Percentiles rank a stretch among this genome's conserved stretches.
Conservation (phyloP, 2,888 invertebrate species). For the Achlya flavicornis region DNA sequence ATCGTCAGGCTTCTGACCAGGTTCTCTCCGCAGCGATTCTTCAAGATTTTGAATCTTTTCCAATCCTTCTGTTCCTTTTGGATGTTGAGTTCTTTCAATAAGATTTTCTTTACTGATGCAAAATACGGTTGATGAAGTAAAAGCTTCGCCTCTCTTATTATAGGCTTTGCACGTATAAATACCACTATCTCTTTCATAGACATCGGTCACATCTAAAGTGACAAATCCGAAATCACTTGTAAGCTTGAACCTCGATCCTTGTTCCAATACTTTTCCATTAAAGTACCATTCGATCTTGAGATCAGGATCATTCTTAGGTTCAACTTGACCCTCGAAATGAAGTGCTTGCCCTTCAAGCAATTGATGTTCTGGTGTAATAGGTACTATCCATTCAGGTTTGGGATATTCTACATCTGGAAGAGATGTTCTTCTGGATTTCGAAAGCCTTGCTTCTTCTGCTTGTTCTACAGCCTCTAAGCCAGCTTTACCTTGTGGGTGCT, state of each 20-base stretch:
- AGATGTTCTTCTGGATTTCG: constrained; percentile 87
- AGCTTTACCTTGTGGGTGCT: constrained; percentile 96
- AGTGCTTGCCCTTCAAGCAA: constrained; percentile 92
- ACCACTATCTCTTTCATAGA: constrained; percentile 96
- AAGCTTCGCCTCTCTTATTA: constrained; percentile 95
- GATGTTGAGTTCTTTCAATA: constrained; percentile 95
- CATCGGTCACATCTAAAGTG: constrained; percentile 95
- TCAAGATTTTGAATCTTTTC: constrained; percentile 96
- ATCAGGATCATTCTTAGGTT: constrained; percentile 96
- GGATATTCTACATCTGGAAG: constrained; percentile 91
- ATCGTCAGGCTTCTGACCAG: constrained; percentile 86
- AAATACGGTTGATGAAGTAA: constrained; percentile 94
- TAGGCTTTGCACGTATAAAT: constrained; percentile 96
- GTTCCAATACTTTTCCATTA: constrained; percentile 93
- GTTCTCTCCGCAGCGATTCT: constrained; percentile 90
- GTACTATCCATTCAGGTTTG: constrained; percentile 94
- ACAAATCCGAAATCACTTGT: constrained; percentile 98
- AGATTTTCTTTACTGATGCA: constrained; percentile 92
- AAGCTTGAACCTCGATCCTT: constrained; percentile 95
- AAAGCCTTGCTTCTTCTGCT: constrained; percentile 92
- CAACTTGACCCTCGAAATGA: constrained; percentile 97
- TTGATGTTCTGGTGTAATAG: constrained; percentile 91
- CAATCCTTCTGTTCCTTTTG: constrained; percentile 96
- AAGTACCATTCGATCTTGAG: constrained; percentile 97
- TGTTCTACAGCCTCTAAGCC: constrained; percentile 95